phyloP scores from a whole-genome alignment of 1,140 invertebrate genomes.

The Chironomus striatipennis region DNA sequence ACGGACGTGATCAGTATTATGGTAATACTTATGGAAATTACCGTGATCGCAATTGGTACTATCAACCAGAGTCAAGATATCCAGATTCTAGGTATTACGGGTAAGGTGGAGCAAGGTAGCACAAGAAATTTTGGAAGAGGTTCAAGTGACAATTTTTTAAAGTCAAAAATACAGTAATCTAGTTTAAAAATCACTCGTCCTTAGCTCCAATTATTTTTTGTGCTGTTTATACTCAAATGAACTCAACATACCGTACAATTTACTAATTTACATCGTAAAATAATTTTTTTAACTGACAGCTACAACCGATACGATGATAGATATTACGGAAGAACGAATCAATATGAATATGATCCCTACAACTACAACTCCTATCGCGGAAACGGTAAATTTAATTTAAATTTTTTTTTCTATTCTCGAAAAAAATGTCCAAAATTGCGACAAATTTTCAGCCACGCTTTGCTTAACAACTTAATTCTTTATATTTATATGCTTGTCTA shows the following conservation, averaged over 20 bases:
- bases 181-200: too few species aligned
- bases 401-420: neutral
- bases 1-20: slow-evolving; percentile 29
- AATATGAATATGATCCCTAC: neutral
- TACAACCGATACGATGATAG: slow-evolving; percentile 33
- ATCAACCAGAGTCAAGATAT: slow-evolving; percentile 28
- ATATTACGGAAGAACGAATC: slow-evolving; percentile 32
- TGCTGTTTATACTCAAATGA: too few species aligned
- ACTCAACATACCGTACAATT: too few species aligned
- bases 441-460: slow-evolving; percentile 24
- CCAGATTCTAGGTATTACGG: slow-evolving; percentile 28
- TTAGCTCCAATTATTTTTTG: too few species aligned
- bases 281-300: neutral
- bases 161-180: too few species aligned
- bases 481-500: neutral
- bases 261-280: neutral
- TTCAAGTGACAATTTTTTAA: slow-evolving; percentile 27
- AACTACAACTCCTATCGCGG: slow-evolving; percentile 11
- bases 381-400: neutral
- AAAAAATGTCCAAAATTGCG: slow-evolving; percentile 27
- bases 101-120: slow-evolving; percentile 26
- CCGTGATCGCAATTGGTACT: slow-evolving; percentile 31
- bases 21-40: neutral
- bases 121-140: slow-evolving; percentile 27
- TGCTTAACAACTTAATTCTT: slow-evolving; percentile 9